Percentiles rank a stretch among this genome's conserved stretches.
phyloP scores from a whole-genome alignment of 2,797 vertebrate genomes.

The Sternotherus odoratus region DNA sequence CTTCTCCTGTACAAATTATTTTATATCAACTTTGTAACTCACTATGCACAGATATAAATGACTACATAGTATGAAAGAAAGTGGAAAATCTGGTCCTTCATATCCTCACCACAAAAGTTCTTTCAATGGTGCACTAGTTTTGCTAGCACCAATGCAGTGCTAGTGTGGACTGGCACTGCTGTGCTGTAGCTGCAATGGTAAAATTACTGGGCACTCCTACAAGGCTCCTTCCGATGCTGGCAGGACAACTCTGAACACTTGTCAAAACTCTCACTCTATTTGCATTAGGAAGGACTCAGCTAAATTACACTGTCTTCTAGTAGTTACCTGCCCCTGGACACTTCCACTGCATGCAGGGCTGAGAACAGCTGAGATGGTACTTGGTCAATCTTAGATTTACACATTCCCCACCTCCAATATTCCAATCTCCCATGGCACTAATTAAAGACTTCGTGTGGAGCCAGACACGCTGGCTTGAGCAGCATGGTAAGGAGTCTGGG shows the following conservation, averaged over 20 bases:
- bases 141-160: rapidly evolving
- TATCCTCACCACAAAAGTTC: neutral
- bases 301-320: no score
- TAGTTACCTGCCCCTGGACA: no score
- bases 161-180: neutral
- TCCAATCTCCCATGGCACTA: neutral
- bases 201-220: neutral
- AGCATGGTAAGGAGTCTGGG: no score
- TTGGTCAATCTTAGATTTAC: neutral
- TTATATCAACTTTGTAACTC: neutral
- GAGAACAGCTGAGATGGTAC: neutral
- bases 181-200: rapidly evolving
- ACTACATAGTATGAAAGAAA: neutral
- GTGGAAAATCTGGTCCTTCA: neutral
- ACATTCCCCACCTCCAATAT: neutral
- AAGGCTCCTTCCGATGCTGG: neutral
- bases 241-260: neutral
- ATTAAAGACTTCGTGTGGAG: neutral
- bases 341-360: rapidly evolving
- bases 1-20: rapidly evolving
- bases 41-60: neutral
- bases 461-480: no score
- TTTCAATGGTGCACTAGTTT: neutral
- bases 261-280: neutral
- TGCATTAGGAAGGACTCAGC: no score